Percentiles rank a stretch among this genome's conserved stretches.
Conservation (phyloP, 2,888 invertebrate genomes). For the Aethes cnicana region DNA sequence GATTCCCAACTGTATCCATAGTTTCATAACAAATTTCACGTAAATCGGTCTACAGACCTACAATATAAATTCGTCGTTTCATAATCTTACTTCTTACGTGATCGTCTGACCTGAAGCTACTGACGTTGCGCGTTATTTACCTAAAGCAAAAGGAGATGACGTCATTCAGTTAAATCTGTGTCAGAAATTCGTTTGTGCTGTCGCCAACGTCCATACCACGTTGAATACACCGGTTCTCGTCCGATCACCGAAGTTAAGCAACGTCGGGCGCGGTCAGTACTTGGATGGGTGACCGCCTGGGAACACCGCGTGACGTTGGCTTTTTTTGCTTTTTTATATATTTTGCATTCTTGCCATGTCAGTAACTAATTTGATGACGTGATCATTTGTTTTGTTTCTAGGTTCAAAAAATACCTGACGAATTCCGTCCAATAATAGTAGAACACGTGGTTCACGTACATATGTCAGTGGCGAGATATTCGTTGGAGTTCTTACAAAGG, state of each 20-base stretch:
- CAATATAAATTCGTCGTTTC: too few species aligned
- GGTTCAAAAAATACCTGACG: constrained; percentile 86
- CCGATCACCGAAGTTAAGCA: constrained; percentile 46
- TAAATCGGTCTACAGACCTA: too few species aligned
- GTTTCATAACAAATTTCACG: too few species aligned
- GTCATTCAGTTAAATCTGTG: too few species aligned
- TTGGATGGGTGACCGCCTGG: constrained; percentile 46
- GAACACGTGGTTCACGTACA: constrained; percentile 94
- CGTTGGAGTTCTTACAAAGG: constrained; percentile 86
- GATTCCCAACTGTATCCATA: too few species aligned
- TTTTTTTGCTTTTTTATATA: constrained; percentile 16
- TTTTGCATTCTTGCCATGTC: too few species aligned
- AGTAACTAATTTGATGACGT: too few species aligned
- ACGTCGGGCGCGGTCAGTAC: constrained; percentile 43
- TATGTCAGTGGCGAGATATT: constrained; percentile 87
- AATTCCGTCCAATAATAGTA: constrained; percentile 86
- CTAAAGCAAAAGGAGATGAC: too few species aligned
- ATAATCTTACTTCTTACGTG: too few species aligned
- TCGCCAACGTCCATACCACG: constrained; percentile 42
- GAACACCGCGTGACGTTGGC: constrained; percentile 42
- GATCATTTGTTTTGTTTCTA: constrained; percentile 46
- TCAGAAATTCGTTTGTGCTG: too few species aligned
- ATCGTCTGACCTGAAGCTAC: too few species aligned
- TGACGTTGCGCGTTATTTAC: too few species aligned
- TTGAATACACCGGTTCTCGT: constrained; percentile 44